Base-by-base conservation (phyloP, 1,140 invertebrate genomes). In the Diabrotica undecimpunctata region DNA sequence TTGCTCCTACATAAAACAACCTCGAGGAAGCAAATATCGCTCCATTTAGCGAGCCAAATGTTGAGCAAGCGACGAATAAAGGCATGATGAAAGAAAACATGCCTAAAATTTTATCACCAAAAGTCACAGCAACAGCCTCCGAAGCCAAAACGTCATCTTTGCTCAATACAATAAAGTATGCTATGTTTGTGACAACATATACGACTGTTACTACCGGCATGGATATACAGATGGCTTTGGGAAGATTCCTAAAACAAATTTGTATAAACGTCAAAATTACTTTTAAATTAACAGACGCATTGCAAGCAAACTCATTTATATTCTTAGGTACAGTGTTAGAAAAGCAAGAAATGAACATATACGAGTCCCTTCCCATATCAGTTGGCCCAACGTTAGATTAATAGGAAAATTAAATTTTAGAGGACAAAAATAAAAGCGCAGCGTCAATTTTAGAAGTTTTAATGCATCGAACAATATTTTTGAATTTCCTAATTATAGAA, bases 51-150 rank as follows among this genome's bases (percentile, higher is more conserved):
- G 91, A 93, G 6, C 93, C 93, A 79, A 95, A 93, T 3, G 92
- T 93, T 4, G 92, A 94, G 64, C 93, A 84, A 7, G 92, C 93
- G 0, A 95, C 93, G 72, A 93, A 94, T 12, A 95, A 77, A 8
- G 93, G 92, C 87, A 96, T 95, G 53, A 88, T 84, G 90, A 95
- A 98, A 2, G 90, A 85, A 77, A 93, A 83, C 0, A 80, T 78
- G 0, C 91, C 90, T 2, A 95, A 81, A 75, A 94, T 83, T 79
- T 90, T 90, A 64, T 93, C 86, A 0, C 91, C 92, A 77, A 95
- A 95, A 6, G 92, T 93, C 74, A 98, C 93, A 68, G 95, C 96
- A 12, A 98, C 95, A 7, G 95, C 95, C 72, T 91, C 83, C 0
- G 95, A 96, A 0, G 89, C 80, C 0, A 91, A 77, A 70, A 96